Base-by-base conservation (phyloP, 2,113 vertebrate genomes). In the Leptodactylus fuscus region DNA sequence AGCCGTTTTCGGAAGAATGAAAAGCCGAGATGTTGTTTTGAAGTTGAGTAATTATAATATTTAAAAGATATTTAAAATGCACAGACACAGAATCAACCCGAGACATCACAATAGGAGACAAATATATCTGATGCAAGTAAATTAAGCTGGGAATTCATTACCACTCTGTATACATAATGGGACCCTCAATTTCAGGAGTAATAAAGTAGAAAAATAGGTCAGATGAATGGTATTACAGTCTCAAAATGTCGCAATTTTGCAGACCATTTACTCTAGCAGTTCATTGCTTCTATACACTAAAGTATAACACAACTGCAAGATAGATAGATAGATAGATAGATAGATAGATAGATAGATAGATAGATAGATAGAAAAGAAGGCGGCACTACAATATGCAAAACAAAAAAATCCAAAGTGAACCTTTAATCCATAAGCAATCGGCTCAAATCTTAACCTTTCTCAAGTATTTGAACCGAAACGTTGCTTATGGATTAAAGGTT, bases 121-220 rank as follows among this genome's bases (percentile, higher is more conserved):
- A 4, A 67, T 67, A 15, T 16, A 65, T 32, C 32, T 38, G n/a
- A 44, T 44, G 36, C 38, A 73, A 32, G 29, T 16, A 20, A 18
- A 65, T 65, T 65, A 34, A 65, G 18, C 12, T 32, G 27, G 27
- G 27, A 65, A 65, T 65, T 65, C 13, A 65, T 32, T 34, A 16
- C 5, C 16, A 11, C 13, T 65, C 27, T 65, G 15, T 34, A 18
- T 2, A 65, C 29, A 34, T 65, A 65, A 65, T 65, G 62, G 62
- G 5, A 67, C 62, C 62, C 62, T 34, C 62, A 32, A 34, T n/a
- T 74, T 74, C 41, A 46, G 41, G 38, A 74, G 15, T 27, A 74
- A 74, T 46, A 27, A 44, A n/a, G 22, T 74, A 74, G n/a, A 74
- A n/a, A 18, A 67, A 74, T 27, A 46, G 38, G n/a, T 71, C 58